Evolutionary conservation across 2,113 vertebrate genomes (phyloP).

Genomic region (Himantopus leucocephalus): DNA sequence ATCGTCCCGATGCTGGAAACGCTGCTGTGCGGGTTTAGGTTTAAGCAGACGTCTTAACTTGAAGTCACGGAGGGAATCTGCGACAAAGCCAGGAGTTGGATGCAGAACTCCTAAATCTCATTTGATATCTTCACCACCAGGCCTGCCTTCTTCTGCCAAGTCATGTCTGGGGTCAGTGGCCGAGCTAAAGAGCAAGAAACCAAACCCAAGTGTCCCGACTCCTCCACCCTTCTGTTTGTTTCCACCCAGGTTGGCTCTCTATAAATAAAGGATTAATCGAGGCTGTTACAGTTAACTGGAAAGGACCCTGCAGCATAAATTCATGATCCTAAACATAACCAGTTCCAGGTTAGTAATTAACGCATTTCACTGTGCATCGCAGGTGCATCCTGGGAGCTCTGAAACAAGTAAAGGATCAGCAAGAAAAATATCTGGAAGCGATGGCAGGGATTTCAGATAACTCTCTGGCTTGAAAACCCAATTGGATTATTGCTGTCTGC

Average conservation of each 20-base stretch:
- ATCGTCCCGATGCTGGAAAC: neutral
- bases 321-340: neutral
- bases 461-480: neutral
- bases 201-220: neutral
- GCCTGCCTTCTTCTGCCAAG: neutral
- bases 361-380: neutral
- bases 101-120: neutral
- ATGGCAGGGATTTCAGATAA: neutral
- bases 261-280: neutral
- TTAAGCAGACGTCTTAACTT: neutral
- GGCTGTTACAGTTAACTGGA: neutral
- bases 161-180: neutral
- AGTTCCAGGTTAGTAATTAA: constrained; percentile 33
- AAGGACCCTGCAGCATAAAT: constrained; percentile 6
- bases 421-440: constrained; percentile 21
- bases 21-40: neutral
- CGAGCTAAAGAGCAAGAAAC: neutral
- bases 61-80: neutral
- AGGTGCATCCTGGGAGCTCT: constrained; percentile 9
- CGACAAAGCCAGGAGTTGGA: neutral
- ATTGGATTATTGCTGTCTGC: neutral
- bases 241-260: neutral
- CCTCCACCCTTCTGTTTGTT: neutral
- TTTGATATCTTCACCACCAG: neutral
- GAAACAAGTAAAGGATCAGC: constrained; percentile 11